Base-by-base conservation (phyloP, 2,888 invertebrate genomes). In the Caenorhabditis sp. region DNA sequence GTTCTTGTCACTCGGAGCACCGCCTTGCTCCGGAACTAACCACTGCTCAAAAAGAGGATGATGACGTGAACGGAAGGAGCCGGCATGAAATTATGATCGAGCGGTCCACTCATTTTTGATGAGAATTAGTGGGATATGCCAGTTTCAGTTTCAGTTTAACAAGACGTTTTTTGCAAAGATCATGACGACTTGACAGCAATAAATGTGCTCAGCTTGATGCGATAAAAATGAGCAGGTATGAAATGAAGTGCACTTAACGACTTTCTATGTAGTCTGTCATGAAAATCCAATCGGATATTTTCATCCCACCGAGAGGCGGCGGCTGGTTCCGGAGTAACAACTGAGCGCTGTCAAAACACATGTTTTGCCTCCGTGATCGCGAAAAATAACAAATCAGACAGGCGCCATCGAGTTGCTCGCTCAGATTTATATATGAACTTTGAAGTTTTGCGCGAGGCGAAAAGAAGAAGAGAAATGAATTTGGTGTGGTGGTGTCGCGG, bases 401-500 rank as follows among this genome's bases (percentile, higher is more conserved):
- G 56, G 46, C 11, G 17, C 32, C 17, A 65, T 48, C 35, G 37
- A 26, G 17, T 26, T 26, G 46, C 22, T 22, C 11, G 32, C 9
- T 32, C 32, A 22, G 56, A 68, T 58, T 43, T 41, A 27, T 58
- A 39, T 24, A 35, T 59, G 52, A 70, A 59, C 70, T 70, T 59
- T 61, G 70, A 61, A 70, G 70, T 70, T 59, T 68, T 45, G 41
- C 24, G 50, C 43, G 26, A 32, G 11, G 58, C 15, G n/a, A 9
- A 13, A 56, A 43, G 24, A 52, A 43, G 53, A 32, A 72, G 52
- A 58, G 55, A 27, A 72, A 72, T 70, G 70, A 70, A 61, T 59
- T 70, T 27, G 22, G 58, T 68, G 41, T 58, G 15, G 43, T 32
- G 43, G 11, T 35, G 35, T 35, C 35, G 35, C 35, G 9, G 45